A percentile compares a stretch with the other conserved stretches of the same genome.
phyloP scores from a whole-genome alignment of 2,113 vertebrate species.

The Zosterops hypoxanthus region DNA sequence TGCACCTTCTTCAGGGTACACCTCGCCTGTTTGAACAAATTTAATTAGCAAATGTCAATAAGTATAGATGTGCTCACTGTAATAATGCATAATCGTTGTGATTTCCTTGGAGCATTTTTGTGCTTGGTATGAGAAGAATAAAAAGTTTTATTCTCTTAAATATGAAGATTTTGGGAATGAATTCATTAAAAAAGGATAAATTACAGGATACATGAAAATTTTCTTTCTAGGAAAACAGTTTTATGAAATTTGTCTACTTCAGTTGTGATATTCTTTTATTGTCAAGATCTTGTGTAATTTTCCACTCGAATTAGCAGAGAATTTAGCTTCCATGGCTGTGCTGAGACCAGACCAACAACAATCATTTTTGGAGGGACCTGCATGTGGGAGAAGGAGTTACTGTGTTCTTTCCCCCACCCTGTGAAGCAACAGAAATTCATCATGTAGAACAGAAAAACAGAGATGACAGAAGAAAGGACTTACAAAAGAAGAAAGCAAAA shows the following conservation, averaged over 20 bases:
- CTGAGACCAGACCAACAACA: not conserved
- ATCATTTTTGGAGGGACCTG: not conserved
- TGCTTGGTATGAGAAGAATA: not conserved
- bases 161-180: not conserved
- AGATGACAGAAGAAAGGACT: not conserved
- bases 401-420: not conserved
- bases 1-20: constrained; percentile 7
- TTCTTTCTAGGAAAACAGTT: not conserved
- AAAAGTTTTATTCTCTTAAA: not conserved
- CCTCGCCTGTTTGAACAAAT: not conserved
- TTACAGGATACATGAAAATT: not conserved
- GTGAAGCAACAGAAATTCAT: not conserved
- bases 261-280: not conserved
- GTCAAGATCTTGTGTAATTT: not conserved
- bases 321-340: not conserved
- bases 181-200: not conserved
- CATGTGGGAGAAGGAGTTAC: not conserved
- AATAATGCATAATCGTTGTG: not conserved
- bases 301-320: not conserved
- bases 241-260: not conserved
- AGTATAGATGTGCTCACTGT: not conserved
- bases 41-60: constrained; percentile 49
- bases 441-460: not conserved
- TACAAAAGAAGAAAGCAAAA: not conserved
- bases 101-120: not conserved